These are phyloP conservation scores for Apodemia duryi DNA, from an alignment of 2,888 invertebrate species.

Conservation along the genomic window DNA sequence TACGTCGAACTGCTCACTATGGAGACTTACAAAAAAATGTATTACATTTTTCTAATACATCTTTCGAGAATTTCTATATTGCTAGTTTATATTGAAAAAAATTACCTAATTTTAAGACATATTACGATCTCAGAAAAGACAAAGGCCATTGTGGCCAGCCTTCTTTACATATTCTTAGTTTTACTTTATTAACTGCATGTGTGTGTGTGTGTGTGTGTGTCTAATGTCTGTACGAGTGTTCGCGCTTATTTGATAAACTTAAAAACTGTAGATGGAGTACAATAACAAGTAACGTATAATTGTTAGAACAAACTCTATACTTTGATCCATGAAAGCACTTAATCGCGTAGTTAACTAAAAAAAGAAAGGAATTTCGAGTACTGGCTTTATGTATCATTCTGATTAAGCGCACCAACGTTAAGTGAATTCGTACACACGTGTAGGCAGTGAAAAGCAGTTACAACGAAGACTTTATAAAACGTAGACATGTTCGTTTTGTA, in stretches of 20 bases:
- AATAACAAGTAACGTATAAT: slow-evolving; percentile 15
- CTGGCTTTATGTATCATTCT: slow-evolving; percentile 53
- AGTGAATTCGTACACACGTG: slow-evolving; percentile 53
- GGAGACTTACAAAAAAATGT: no score
- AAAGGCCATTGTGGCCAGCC: no score
- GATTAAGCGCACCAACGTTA: slow-evolving; percentile 61
- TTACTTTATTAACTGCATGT: no score
- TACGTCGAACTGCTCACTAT: no score
- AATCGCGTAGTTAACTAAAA: slow-evolving; percentile 61
- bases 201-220: no score
- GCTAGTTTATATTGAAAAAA: no score
- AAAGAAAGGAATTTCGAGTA: slow-evolving; percentile 64
- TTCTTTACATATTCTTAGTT: no score
- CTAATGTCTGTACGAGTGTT: no score
- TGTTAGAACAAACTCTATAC: slow-evolving; percentile 37
- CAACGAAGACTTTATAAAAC: neutral
- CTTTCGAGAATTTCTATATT: no score
- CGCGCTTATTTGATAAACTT: neutral
- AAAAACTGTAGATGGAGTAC: neutral
- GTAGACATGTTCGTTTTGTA: neutral
- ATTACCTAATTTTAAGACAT: no score
- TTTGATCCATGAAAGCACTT: slow-evolving; percentile 52
- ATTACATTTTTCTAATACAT: no score
- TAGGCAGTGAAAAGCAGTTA: slow-evolving; percentile 36
- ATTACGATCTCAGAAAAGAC: no score